Base-by-base conservation (phyloP, 2,113 vertebrate genomes). In the Glaucidium brasilianum region DNA sequence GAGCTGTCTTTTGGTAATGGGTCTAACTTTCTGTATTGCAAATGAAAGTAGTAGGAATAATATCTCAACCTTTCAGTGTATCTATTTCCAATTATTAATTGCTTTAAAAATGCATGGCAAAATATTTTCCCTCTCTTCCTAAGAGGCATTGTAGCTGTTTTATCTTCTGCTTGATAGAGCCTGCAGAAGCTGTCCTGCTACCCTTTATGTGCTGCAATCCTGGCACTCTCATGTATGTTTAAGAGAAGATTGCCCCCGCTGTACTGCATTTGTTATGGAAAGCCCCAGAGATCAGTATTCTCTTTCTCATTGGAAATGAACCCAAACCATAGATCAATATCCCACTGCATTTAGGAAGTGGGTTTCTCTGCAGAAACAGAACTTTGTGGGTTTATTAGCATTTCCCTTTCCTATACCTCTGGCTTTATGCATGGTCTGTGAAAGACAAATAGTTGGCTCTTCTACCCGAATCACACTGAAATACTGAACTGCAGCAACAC, bases 71-170 rank as follows among this genome's bases (percentile, higher is more conserved):
- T 92, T 84, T 52, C 39, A 78, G 23, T 64, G 74, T 75, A 75
- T 74, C 88, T 83, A 74, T 96, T 83, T 56, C 76, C 66, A 90
- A 22, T 76, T 85, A 96, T 64, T 66, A 91, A 88, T 53, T 90
- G 53, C 53, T 62, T 77, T 96, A 80, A 97, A 98, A 97, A 95
- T 91, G 52, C 71, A 64, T 18, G 14, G 29, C 64, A 95, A 91
- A 92, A 59, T 79, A 50, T 64, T 94, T 78, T 76, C 22, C 27
- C 26, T 90, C 66, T 92, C 41, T 59, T 93, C 47, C 32, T 52
- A 68, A 77, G 16, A 90, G 49, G 30, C 30, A 23, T n/a, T 72
- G 52, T 50, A 91, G 34, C 34, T 77, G 15, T n/a, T 92, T 58
- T 53, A 37, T 87, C 76, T 88, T 55, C 30, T 81, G 58, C 58